Evolutionary conservation across 2,797 vertebrate genomes (phyloP).

Genomic region (Geotria australis): DNA sequence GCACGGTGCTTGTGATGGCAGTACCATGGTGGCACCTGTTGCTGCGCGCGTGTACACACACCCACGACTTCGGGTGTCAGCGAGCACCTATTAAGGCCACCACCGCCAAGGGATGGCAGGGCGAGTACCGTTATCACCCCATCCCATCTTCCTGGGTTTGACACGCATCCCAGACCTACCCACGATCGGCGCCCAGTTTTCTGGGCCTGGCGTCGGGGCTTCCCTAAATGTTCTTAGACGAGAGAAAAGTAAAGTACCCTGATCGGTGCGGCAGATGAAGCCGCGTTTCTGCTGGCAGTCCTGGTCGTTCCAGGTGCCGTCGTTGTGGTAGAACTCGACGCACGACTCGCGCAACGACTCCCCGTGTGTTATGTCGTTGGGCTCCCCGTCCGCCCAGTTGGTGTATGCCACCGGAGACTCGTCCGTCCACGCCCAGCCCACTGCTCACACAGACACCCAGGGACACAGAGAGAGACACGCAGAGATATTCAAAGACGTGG

Average conservation of each 20-base stretch:
- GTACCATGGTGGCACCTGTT: no score
- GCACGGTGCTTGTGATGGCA: no score
- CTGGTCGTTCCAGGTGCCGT: constrained; percentile 29
- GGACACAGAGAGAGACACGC: not conserved
- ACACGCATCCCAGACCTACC: no score
- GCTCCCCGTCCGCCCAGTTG: constrained; percentile 23
- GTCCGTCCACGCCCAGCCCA: constrained; percentile 27
- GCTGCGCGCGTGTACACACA: no score
- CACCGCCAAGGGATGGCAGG: no score
- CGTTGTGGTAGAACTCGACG: constrained; percentile 19
- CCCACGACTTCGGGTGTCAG: no score
- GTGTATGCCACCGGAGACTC: constrained; percentile 10
- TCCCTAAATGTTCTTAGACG: no score
- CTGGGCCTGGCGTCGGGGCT: no score
- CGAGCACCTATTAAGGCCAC: no score
- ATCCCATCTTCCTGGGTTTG: no score
- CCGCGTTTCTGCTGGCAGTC: constrained; percentile 21
- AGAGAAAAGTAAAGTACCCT: constrained; percentile 8
- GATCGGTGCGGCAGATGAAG: constrained; percentile 16
- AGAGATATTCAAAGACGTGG: not conserved
- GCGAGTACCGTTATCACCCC: no score
- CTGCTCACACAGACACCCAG: constrained; percentile 5
- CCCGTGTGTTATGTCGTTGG: constrained; percentile 14
- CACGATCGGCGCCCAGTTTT: no score
- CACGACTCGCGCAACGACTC: constrained; percentile 14